A percentile compares a stretch with the other conserved stretches of the same genome.
Conservation (phyloP, 1,140 invertebrate genomes). For the Saxidomus purpurata region DNA sequence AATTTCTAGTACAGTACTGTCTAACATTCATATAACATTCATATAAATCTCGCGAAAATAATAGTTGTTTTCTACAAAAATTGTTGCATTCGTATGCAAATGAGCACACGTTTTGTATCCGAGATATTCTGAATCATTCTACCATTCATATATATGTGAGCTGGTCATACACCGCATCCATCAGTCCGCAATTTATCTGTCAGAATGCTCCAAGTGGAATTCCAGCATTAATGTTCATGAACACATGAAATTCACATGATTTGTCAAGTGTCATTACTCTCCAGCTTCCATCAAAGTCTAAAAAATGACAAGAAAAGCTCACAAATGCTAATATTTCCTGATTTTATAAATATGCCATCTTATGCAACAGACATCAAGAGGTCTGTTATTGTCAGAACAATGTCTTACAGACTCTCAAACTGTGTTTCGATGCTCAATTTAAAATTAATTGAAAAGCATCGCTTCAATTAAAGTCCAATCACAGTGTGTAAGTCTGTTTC, state of each 20-base stretch:
- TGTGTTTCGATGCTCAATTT: constrained; percentile 53
- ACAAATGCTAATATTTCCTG: not conserved
- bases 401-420: not conserved
- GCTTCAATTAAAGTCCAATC: constrained; percentile 58
- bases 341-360: not conserved
- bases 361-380: not conserved
- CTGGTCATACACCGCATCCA: constrained; percentile 11
- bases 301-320: not conserved
- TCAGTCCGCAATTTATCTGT: constrained; percentile 30
- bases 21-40: constrained; percentile 40
- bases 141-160: constrained; percentile 13
- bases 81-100: constrained; percentile 30
- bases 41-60: constrained; percentile 21
- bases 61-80: constrained; percentile 14
- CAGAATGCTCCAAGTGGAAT: not conserved
- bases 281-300: not conserved
- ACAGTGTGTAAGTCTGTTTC: constrained; percentile 2
- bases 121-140: constrained; percentile 4
- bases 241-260: constrained; percentile 21
- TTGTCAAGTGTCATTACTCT: constrained; percentile 23
- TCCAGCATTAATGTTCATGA: not conserved
- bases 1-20: not conserved
- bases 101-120: not conserved
- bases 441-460: constrained; percentile 48
- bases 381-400: not conserved